These are phyloP conservation scores for Zaprionus capensis DNA, from an alignment of 1,140 invertebrate genomes.

Conservation along the genomic window DNA sequence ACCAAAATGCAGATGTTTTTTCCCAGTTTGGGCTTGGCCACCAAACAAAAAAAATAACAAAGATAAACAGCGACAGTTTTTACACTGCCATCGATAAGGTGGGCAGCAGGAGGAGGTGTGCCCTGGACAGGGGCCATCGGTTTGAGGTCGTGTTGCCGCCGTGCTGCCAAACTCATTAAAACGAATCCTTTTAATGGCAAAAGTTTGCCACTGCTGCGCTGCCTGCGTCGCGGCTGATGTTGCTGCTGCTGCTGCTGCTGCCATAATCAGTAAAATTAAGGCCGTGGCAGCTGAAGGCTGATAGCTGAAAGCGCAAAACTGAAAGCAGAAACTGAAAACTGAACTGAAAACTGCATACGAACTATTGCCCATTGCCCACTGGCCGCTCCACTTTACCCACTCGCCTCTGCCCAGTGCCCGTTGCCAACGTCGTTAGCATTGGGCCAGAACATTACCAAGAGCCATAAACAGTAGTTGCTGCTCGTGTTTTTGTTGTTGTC, in stretches of 20 bases:
- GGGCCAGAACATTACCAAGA: slow-evolving; percentile 45
- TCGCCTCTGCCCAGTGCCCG: slow-evolving; percentile 31
- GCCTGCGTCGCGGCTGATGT: neutral
- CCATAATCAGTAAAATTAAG: slow-evolving; percentile 81
- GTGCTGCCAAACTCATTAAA: slow-evolving; percentile 78
- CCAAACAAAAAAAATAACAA: slow-evolving; percentile 27
- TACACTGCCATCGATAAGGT: slow-evolving; percentile 46
- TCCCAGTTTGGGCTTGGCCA: slow-evolving; percentile 24
- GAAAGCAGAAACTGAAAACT: slow-evolving; percentile 15
- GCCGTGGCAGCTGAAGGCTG: slow-evolving; percentile 65
- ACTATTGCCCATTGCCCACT: neutral
- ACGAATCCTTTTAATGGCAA: slow-evolving; percentile 82
- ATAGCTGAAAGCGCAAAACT: slow-evolving; percentile 43
- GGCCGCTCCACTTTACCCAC: neutral
- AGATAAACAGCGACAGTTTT: slow-evolving; percentile 79
- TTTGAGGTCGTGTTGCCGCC: slow-evolving; percentile 43
- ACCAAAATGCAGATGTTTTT: slow-evolving; percentile 68
- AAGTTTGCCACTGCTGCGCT: slow-evolving; percentile 59
- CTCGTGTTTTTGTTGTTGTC: neutral
- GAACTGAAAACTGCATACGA: slow-evolving; percentile 1
- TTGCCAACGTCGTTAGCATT: slow-evolving; percentile 74
- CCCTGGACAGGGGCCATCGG: slow-evolving; percentile 1
- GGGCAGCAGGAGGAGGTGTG: slow-evolving; percentile 9
- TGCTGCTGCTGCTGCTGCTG: slow-evolving; percentile 52
- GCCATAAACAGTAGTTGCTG: slow-evolving; percentile 41